These are phyloP conservation scores for Cosmia pyralina DNA, from an alignment of 2,888 invertebrate genomes.

Conservation along the genomic window DNA sequence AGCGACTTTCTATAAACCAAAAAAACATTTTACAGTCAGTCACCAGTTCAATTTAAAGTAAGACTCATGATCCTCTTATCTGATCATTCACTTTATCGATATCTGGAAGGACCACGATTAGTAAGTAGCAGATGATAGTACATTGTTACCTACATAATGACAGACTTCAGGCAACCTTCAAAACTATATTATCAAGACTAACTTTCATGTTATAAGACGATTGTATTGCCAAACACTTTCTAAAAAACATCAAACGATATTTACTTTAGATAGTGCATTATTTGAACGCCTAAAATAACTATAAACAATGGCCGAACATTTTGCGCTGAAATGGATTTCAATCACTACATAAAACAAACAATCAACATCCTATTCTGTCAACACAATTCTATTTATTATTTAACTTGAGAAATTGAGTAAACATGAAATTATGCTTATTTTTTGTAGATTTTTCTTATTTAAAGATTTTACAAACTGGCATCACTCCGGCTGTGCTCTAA, in stretches of 20 bases:
- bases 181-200: background rate
- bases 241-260: slow-evolving; percentile 13
- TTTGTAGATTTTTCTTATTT: background rate
- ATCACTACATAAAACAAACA: slow-evolving; percentile 32
- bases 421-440: slow-evolving; percentile 9
- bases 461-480: background rate
- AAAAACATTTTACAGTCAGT: too few relatives aligned
- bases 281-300: slow-evolving; percentile 23
- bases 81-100: too few relatives aligned
- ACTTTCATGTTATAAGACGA: background rate
- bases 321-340: slow-evolving; percentile 29
- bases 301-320: slow-evolving; percentile 30
- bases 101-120: too few relatives aligned
- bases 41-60: too few relatives aligned
- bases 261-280: slow-evolving; percentile 24
- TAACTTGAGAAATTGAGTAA: slow-evolving; percentile 8
- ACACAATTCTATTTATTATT: slow-evolving; percentile 7
- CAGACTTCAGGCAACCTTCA: background rate
- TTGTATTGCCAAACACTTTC: background rate
- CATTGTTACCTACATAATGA: too few relatives aligned
- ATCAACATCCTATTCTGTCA: slow-evolving; percentile 3
- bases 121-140: too few relatives aligned
- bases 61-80: too few relatives aligned
- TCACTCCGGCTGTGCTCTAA: background rate
- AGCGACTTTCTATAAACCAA: too few relatives aligned